phyloP scores from a whole-genome alignment of 2,797 vertebrate genomes.

The Rachycentron canadum region DNA sequence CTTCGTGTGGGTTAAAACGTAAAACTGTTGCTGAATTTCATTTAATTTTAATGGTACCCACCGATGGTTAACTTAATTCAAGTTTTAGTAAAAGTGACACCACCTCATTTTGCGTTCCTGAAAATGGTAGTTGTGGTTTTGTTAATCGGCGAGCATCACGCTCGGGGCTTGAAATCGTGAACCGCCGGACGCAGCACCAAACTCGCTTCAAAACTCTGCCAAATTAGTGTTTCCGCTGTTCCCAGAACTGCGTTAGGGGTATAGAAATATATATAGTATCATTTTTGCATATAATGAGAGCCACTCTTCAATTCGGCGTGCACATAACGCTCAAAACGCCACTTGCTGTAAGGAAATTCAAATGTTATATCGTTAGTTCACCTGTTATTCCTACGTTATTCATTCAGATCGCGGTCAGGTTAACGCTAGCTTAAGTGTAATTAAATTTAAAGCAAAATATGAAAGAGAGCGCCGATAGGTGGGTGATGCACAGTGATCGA shows the following conservation, averaged over 20 bases:
- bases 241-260: accelerated
- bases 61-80: background rate
- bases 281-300: accelerated
- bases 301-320: conserved; percentile 19
- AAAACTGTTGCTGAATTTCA: background rate
- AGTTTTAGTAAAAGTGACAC: background rate
- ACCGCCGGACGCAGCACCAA: background rate
- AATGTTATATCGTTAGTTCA: background rate
- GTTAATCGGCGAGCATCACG: background rate
- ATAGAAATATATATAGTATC: accelerated
- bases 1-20: background rate
- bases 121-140: background rate
- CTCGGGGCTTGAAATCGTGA: background rate
- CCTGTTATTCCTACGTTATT: background rate
- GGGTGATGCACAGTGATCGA: background rate
- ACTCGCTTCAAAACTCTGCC: background rate
- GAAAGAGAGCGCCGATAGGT: background rate
- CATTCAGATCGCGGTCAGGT: background rate
- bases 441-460: background rate
- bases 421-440: background rate
- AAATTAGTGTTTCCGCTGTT: background rate
- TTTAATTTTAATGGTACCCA: background rate
- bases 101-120: background rate
- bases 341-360: background rate
- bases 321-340: background rate